A percentile compares a stretch with the other conserved stretches of the same genome.
Evolutionary conservation across 2,888 invertebrate genomes (phyloP).

Genomic region (Liodrosophila aerea): DNA sequence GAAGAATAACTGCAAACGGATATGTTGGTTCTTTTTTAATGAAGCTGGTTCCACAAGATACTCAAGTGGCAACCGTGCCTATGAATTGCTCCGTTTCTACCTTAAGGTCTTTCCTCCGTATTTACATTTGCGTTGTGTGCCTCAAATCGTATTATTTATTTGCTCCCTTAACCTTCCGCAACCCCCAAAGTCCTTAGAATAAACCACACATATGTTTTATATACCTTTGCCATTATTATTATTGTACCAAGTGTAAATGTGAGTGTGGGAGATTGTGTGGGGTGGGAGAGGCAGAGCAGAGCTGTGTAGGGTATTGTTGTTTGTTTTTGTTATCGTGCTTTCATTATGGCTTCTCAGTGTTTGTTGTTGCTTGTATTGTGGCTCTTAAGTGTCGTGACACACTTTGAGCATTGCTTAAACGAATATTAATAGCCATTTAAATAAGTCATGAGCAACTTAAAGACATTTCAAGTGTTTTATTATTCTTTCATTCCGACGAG

Average conservation of each 20-base stretch:
- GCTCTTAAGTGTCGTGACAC: conserved; percentile 61
- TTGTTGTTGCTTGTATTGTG: conserved; percentile 45
- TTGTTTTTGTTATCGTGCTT: conserved; percentile 36
- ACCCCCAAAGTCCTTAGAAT: no score
- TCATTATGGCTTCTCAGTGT: conserved; percentile 42
- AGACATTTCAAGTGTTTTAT: conserved; percentile 25
- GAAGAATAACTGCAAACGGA: no score
- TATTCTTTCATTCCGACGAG: background rate
- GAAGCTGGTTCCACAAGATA: no score
- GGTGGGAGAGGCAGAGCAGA: background rate
- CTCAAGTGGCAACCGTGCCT: no score
- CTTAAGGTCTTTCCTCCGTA: conserved; percentile 13
- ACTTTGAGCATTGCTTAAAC: conserved; percentile 45
- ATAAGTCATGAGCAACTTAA: conserved; percentile 49
- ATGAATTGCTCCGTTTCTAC: no score
- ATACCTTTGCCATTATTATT: conserved; percentile 50
- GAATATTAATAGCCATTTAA: conserved; percentile 62
- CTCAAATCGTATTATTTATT: conserved; percentile 72
- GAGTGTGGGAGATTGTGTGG: background rate
- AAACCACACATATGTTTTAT: conserved; percentile 54
- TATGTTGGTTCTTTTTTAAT: no score
- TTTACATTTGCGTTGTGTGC: conserved; percentile 57
- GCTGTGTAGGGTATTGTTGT: conserved; percentile 32
- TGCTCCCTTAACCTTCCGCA: conserved; percentile 38
- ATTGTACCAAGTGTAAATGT: conserved; percentile 25